phyloP scores from a whole-genome alignment of 2,797 vertebrate genomes.

The Dendrocincla fuliginosa region DNA sequence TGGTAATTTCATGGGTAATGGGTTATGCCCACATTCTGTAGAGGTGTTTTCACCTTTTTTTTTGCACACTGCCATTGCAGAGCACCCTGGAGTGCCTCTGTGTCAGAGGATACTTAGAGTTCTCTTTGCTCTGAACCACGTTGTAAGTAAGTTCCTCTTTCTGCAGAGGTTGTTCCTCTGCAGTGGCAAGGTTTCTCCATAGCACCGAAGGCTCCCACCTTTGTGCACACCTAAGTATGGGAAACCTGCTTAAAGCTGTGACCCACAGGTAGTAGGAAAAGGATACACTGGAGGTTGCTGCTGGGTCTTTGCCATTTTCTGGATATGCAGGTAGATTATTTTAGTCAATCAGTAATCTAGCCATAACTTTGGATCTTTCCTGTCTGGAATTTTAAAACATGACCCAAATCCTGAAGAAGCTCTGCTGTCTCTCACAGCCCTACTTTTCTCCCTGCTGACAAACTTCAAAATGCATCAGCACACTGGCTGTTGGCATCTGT shows the following conservation, averaged over 20 bases:
- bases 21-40: background rate
- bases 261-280: background rate
- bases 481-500: background rate
- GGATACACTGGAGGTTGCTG: background rate
- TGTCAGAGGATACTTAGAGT: background rate
- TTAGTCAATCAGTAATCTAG: background rate
- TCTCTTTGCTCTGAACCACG: background rate
- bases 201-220: fast-evolving
- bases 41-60: background rate
- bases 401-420: background rate
- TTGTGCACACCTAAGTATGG: fast-evolving
- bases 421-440: conserved; percentile 17
- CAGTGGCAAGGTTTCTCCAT: background rate
- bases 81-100: background rate
- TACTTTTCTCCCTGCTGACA: background rate
- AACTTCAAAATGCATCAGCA: conserved; percentile 3
- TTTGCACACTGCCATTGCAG: background rate
- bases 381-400: conserved; percentile 14
- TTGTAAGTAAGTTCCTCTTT: background rate
- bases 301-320: background rate
- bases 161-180: background rate
- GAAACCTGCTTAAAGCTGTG: background rate
- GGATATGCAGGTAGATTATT: background rate
- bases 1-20: background rate
- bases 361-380: conserved; percentile 20